Base-by-base conservation (phyloP, 1,140 invertebrate species). In the Probaryconus sp. region DNA sequence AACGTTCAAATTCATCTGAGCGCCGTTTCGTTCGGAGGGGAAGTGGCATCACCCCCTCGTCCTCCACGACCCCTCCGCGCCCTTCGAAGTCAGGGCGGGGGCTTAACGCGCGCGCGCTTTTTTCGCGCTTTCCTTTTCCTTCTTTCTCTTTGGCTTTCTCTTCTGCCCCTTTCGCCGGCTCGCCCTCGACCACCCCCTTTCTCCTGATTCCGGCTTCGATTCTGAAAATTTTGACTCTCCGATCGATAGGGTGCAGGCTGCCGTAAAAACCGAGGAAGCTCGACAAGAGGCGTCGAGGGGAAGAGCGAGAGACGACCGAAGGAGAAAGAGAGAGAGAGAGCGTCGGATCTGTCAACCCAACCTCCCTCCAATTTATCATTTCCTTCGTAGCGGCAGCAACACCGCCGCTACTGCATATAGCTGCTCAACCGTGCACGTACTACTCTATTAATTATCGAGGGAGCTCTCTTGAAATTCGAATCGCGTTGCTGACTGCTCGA, bases 211-310 rank as follows among this genome's bases (percentile, higher is more conserved):
- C 79, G 47, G 60, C 77, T 78, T 75, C 78, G 76, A 77, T 82
- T 78, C 74, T 77, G 78, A 84, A n/a, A 86, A 84, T 83, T 86
- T 86, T 86, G 83, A 84, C 84, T 86, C 85, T 83, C 81, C 83
- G 83, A 84, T 85, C 84, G 81, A 86, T 86, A 85, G 80, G 78
- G 78, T 80, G 79, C 77, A 73, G 77, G 70, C 76, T 77, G 79
- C 68, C 76, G 78, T 73, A 77, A 81, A 82, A 83, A 74, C 64
- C 55, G 70, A 50, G 58, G 37, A 64, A 70, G 76, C 47, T 65
- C 64, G 69, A 81, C 72, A 78, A 73, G 78, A 77, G 63, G 76
- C 69, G 72, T 68, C 55, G 51, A 51, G 61, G 65, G 72, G 70
- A 51, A 63, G 64, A 14, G 55, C 5, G 40, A 48, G 60, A 63